These are phyloP conservation scores for Volucella inanis DNA, from an alignment of 2,888 invertebrate species.

Conservation along the genomic window DNA sequence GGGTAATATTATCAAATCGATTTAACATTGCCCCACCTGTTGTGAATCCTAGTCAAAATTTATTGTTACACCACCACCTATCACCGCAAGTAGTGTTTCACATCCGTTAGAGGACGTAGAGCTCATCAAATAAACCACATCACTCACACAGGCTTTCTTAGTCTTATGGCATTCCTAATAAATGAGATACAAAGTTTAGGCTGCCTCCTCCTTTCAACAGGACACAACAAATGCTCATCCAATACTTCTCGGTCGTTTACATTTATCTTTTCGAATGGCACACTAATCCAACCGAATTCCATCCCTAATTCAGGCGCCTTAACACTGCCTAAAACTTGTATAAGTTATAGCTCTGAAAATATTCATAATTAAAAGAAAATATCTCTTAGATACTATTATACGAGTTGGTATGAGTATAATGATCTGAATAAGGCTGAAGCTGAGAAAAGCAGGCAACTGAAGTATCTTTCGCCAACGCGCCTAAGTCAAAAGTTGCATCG, in stretches of 20 bases:
- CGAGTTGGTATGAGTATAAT: neutral
- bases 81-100: neutral
- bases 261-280: slow-evolving; percentile 11
- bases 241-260: slow-evolving; percentile 15
- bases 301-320: slow-evolving; percentile 2
- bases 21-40: too few species aligned
- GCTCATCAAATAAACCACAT: slow-evolving; percentile 32
- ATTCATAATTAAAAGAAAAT: slow-evolving; percentile 65
- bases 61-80: slow-evolving; percentile 8
- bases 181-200: neutral
- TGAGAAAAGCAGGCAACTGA: slow-evolving; percentile 6
- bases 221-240: neutral
- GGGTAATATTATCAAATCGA: too few species aligned
- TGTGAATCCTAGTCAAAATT: neutral
- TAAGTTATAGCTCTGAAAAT: neutral
- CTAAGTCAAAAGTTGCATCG: slow-evolving; percentile 67
- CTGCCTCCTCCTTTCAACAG: neutral
- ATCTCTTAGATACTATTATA: slow-evolving; percentile 21
- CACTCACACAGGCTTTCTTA: neutral
- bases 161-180: neutral
- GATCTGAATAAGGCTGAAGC: neutral
- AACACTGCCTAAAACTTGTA: neutral
- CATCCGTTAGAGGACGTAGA: slow-evolving; percentile 14
- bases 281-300: neutral
- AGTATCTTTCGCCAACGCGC: slow-evolving; percentile 53